These are phyloP conservation scores for Temnothorax longispinosus DNA, from an alignment of 1,140 invertebrate genomes.

Conservation along the genomic window DNA sequence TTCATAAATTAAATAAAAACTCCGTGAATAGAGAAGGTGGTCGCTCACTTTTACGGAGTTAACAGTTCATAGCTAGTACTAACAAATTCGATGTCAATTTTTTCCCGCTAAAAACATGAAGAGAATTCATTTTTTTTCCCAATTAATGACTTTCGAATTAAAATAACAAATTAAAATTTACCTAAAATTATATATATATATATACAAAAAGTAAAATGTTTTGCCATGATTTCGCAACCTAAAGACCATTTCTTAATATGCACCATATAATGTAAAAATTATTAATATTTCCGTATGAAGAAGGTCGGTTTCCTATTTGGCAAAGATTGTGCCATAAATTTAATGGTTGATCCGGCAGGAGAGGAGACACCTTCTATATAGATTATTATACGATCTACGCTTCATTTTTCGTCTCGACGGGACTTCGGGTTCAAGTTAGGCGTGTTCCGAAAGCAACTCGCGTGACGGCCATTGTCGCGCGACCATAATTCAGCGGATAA, in stretches of 20 bases:
- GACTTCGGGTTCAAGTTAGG: constrained; percentile 3
- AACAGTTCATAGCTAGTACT: neutral
- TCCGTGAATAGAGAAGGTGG: neutral
- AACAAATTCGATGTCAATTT: neutral
- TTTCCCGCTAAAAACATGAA: neutral
- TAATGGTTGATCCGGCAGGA: neutral
- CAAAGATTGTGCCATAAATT: neutral
- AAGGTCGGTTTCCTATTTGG: neutral
- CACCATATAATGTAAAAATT: neutral
- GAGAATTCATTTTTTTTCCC: neutral
- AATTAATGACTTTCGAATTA: neutral
- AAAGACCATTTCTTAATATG: neutral
- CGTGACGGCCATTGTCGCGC: constrained; percentile 30
- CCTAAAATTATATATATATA: neutral
- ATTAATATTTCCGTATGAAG: neutral
- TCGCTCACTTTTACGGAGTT: neutral
- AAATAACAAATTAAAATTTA: neutral
- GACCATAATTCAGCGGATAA: constrained; percentile 67
- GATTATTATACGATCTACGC: neutral
- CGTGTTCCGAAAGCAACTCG: neutral
- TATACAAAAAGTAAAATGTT: no score
- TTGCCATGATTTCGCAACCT: no score
- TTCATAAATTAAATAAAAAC: constrained; percentile 20
- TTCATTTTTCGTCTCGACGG: constrained; percentile 32
- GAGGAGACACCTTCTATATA: neutral